Conservation (phyloP, 2,797 vertebrate genomes). For the Sitta carolinensis region DNA sequence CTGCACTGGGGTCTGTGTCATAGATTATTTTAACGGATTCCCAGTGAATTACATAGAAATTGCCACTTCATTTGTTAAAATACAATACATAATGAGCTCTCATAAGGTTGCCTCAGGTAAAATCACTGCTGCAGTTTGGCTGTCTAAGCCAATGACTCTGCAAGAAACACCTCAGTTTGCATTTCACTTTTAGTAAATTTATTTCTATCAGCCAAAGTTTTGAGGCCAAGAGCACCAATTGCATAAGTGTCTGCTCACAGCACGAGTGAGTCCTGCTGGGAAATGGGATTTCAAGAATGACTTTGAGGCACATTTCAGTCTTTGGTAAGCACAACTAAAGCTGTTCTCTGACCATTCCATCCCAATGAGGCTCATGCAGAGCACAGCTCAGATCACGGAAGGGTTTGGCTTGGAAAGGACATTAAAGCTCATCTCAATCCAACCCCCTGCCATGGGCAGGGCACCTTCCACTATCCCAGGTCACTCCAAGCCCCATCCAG, state of each 20-base stretch:
- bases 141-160: neutral
- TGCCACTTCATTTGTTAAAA: neutral
- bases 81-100: neutral
- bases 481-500: neutral
- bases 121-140: neutral
- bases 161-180: neutral
- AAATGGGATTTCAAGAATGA: neutral
- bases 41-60: neutral
- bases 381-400: neutral
- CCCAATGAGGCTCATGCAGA: neutral
- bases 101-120: neutral
- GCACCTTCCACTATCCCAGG: neutral
- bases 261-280: fast-evolving
- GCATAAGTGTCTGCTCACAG: neutral
- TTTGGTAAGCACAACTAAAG: neutral
- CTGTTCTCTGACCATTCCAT: neutral
- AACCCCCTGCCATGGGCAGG: neutral
- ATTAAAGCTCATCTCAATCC: neutral
- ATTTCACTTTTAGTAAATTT: neutral
- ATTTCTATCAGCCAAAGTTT: neutral
- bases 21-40: neutral
- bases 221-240: neutral
- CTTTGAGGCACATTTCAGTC: neutral
- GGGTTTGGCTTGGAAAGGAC: neutral
- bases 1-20: neutral